Percentiles rank a stretch among this genome's conserved stretches.
Evolutionary conservation across 2,113 vertebrate genomes (phyloP).

Genomic region (Rhinolophus ferrumequinum): DNA sequence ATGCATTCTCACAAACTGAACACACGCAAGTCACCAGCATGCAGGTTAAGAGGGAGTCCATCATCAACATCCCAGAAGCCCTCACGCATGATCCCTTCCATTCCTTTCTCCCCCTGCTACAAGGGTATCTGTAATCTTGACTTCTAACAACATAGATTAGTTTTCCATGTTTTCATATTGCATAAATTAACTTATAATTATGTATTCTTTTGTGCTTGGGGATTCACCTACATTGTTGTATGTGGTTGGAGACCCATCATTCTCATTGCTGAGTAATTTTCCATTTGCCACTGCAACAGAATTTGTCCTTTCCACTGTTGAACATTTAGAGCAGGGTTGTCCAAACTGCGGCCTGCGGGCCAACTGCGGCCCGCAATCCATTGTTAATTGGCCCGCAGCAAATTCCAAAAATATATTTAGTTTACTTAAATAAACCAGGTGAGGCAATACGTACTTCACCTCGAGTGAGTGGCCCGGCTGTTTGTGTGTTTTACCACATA

Average conservation of each 20-base stretch:
- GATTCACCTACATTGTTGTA: neutral
- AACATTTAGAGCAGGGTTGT: neutral
- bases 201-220: neutral
- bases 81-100: neutral
- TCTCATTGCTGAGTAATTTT: neutral
- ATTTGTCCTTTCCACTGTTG: neutral
- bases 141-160: neutral
- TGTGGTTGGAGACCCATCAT: neutral
- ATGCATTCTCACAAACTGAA: neutral
- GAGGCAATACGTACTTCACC: too few species aligned
- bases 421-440: too few species aligned
- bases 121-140: neutral
- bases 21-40: neutral
- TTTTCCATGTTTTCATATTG: neutral
- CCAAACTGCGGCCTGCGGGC: too few species aligned
- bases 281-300: neutral
- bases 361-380: too few species aligned
- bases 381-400: too few species aligned
- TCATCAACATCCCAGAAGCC: neutral
- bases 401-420: too few species aligned
- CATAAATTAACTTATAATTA: neutral
- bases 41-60: neutral
- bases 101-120: neutral
- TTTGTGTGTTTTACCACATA: too few species aligned
- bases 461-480: too few species aligned